Base-by-base conservation (phyloP, 2,797 vertebrate genomes). In the Gallinago nigripennis region DNA sequence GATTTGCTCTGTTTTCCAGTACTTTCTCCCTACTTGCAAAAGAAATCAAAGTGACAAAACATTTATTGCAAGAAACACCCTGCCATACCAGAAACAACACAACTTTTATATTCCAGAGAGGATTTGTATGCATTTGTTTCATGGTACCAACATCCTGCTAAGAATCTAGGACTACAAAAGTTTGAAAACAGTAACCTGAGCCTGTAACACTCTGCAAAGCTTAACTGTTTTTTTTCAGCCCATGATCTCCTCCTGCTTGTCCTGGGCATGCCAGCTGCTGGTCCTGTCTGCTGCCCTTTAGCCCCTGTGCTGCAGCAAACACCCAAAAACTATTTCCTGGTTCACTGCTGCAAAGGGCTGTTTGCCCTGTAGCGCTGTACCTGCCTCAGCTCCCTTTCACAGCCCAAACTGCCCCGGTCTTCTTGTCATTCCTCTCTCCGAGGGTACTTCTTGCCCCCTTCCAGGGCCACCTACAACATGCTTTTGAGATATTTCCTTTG, bases 101-200 rank as follows among this genome's bases (percentile, higher is more conserved):
- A 53, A 45, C 4, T 27, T 9, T 3, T 48, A 8, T 0, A 58
- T 27, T 30, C 33, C 73, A 71, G 35, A 30, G 37, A 45, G 81
- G 57, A 24, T 25, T 2, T 56, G 4, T 6, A 58, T 25, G 16
- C 7, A 6, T 58, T 89, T 39, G 21, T 35, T 75, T n/a, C 9
- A 1, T 9, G 23, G 50, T 24, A 53, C 3, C 19, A 31, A n/a
- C 16, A 46, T 6, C 39, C 37, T 15, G 30, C 11, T 35, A 53
- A 60, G 30, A 61, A 57, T 20, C 48, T 53, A 19, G 0, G 0
- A 63, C n/a, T 41, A 48, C 1, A 0, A 3, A n/a, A 43, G 17
- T 18, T 4, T 35, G 35, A 61, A 21, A 41, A 46, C 35, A 41
- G 35, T 2, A 50, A n/a, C 41, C 28, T 24, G 35, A 78, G 56